Evolutionary conservation across 1,140 invertebrate genomes (phyloP).

Genomic region (Aphelenchoides fujianensis): DNA sequence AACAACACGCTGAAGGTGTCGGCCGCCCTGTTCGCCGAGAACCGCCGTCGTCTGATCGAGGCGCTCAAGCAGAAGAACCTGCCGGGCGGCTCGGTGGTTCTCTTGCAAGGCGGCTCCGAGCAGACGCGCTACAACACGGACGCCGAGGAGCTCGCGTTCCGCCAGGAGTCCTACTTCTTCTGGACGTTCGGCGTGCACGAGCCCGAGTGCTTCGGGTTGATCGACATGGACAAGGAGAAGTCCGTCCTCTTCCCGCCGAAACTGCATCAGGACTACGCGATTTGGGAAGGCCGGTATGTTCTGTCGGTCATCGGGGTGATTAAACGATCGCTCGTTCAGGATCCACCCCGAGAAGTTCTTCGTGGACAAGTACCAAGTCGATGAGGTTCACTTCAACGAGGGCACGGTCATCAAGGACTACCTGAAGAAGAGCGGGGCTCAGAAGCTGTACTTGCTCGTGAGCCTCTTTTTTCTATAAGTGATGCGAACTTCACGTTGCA

Average conservation of each 20-base stretch:
- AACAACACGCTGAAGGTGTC: slow-evolving; percentile 51
- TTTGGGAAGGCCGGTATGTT: slow-evolving; percentile 58
- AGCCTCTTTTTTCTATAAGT: background rate
- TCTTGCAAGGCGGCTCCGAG: slow-evolving; percentile 56
- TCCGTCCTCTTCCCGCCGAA: slow-evolving; percentile 54
- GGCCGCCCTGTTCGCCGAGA: slow-evolving; percentile 50
- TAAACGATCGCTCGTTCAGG: slow-evolving; percentile 32
- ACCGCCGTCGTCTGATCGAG: slow-evolving; percentile 45
- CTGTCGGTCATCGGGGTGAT: background rate
- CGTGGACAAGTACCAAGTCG: slow-evolving; percentile 57
- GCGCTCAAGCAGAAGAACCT: slow-evolving; percentile 27
- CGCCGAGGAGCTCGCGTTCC: slow-evolving; percentile 56
- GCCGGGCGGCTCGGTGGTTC: slow-evolving; percentile 33
- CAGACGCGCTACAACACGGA: slow-evolving; percentile 59
- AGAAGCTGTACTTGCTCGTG: slow-evolving; percentile 49
- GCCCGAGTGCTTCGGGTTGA: slow-evolving; percentile 48
- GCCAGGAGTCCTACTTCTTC: slow-evolving; percentile 62
- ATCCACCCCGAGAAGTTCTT: slow-evolving; percentile 58
- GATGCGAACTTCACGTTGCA: slow-evolving; percentile 27
- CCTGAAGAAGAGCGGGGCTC: slow-evolving; percentile 29
- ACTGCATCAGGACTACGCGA: slow-evolving; percentile 51
- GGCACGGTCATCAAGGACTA: slow-evolving; percentile 32
- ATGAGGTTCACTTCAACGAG: slow-evolving; percentile 57
- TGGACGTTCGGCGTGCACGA: slow-evolving; percentile 62
- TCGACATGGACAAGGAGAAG: slow-evolving; percentile 53